phyloP scores from a whole-genome alignment of 2,888 invertebrate species.

The Leptodirus hochenwartii region DNA sequence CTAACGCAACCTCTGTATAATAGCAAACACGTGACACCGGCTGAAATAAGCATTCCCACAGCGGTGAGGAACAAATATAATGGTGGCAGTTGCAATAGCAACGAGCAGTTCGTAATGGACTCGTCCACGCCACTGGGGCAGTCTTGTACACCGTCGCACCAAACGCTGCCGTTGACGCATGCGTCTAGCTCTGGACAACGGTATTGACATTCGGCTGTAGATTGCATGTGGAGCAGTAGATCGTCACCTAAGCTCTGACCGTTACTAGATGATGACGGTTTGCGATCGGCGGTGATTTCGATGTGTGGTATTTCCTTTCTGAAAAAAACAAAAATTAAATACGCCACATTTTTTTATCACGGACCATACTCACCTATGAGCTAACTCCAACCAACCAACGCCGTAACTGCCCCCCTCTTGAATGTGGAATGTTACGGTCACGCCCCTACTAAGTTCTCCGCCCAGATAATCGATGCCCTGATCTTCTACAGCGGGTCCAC shows the following conservation, averaged over 20 bases:
- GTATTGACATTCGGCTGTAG: conserved; percentile 59
- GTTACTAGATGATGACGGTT: no score
- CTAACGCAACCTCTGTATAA: conserved; percentile 29
- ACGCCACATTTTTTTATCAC: no score
- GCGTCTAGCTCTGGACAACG: conserved; percentile 65
- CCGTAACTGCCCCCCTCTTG: conserved; percentile 56
- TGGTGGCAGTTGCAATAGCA: conserved; percentile 57
- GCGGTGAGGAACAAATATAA: conserved; percentile 41
- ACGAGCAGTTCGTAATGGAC: conserved; percentile 60
- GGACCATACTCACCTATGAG: conserved; percentile 32
- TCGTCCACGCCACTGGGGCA: conserved; percentile 71
- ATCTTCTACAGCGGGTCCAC: conserved; percentile 25
- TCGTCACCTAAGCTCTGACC: no score
- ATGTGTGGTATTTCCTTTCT: conserved; percentile 36
- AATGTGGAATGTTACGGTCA: conserved; percentile 65
- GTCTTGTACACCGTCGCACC: conserved; percentile 64
- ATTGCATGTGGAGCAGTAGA: conserved; percentile 32
- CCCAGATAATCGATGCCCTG: conserved; percentile 38
- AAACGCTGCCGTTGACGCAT: conserved; percentile 58
- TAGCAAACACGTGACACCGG: conserved; percentile 18
- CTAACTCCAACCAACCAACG: conserved; percentile 70
- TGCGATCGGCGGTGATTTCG: no score
- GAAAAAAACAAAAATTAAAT: conserved; percentile 12
- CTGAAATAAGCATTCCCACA: conserved; percentile 24
- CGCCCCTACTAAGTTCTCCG: conserved; percentile 43